Evolutionary conservation across 2,888 invertebrate genomes (phyloP), one percentile per base, ranked within the genome.

Genomic region (Pteria penguin): DNA sequence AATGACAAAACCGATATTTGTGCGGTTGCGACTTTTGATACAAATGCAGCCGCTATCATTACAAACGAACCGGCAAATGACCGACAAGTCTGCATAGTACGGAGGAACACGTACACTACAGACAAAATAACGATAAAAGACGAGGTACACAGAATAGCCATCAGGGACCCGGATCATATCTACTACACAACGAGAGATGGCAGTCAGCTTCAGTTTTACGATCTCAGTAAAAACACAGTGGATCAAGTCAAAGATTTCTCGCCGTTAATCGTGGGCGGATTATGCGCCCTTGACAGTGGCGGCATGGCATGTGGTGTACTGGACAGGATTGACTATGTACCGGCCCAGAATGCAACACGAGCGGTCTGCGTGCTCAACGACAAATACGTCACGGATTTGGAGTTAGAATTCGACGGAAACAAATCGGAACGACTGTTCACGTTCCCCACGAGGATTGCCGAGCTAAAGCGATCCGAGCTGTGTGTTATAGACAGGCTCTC

Each of bases 401-500:
- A 68, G 32, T 57, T 68, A 32, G 55, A 68, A 32, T 68, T 55
- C 57, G 26, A 29, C 33, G 68, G 68, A 31, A 68, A 68, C 26
- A 68, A 18, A 4, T 33, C 18, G 14, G 33, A 55, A 29, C 29
- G 31, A n/a, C 33, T 68, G 8, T 68, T 68, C 52, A 32, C 52
- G 4, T 26, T 52, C n/a, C 68, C 68, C 5, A 29, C 45, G 31
- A 26, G 68, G 31, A 24, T 68, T 22, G 31, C 55, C 22, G 68
- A 55, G 24, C 45, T 29, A 14, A 3, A n/a, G 32, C 29, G 57
- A 22, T 22, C 24, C 5, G 68, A 68, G 55, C 29, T 68, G 24
- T 68, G 68, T 32, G 68, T 68, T 4, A 52, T 68, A 31, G 68
- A 68, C 33, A 27, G 68, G 24, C 54, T 68, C 11, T 68, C 68